A percentile compares a stretch with the other conserved stretches of the same genome.
Conservation (phyloP, 2,797 vertebrate genomes). For the Phataginus tricuspis region DNA sequence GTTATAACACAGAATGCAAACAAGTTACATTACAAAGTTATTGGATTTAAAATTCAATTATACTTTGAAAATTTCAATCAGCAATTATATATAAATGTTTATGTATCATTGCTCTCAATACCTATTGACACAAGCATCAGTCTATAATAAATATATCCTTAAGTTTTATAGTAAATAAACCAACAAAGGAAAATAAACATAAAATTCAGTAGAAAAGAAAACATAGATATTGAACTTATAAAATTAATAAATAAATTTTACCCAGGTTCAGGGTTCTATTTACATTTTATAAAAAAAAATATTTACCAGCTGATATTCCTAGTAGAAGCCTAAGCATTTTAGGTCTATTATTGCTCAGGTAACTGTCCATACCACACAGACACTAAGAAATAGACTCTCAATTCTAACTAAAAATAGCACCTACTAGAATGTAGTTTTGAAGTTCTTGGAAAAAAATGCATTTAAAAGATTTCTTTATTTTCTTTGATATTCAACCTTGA, state of each 20-base stretch:
- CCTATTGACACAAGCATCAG: not conserved
- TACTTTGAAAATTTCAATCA: not conserved
- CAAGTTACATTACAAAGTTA: not conserved
- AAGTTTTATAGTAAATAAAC: not conserved
- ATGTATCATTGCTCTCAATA: not conserved
- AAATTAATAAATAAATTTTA: not conserved
- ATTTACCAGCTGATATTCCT: not conserved
- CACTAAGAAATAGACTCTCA: not conserved
- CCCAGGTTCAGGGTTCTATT: not conserved
- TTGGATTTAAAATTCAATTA: not conserved
- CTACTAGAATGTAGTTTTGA: conserved; percentile 35
- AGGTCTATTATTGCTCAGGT: not conserved
- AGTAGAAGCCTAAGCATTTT: not conserved
- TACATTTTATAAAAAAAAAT: not conserved
- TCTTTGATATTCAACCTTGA: conserved; percentile 75
- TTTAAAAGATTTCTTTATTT: conserved; percentile 46
- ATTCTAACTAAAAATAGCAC: conserved; percentile 47
- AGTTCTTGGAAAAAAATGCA: conserved; percentile 35
- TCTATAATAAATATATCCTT: not conserved
- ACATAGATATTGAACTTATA: not conserved
- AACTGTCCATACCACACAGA: not conserved
- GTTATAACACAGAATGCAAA: not conserved
- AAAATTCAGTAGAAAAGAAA: not conserved
- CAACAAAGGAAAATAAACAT: not conserved
- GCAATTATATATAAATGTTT: not conserved